A percentile compares a stretch with the other conserved stretches of the same genome.
These are phyloP conservation scores for Tetramorium simillimum DNA, from an alignment of 1,140 invertebrate species.

Conservation along the genomic window DNA sequence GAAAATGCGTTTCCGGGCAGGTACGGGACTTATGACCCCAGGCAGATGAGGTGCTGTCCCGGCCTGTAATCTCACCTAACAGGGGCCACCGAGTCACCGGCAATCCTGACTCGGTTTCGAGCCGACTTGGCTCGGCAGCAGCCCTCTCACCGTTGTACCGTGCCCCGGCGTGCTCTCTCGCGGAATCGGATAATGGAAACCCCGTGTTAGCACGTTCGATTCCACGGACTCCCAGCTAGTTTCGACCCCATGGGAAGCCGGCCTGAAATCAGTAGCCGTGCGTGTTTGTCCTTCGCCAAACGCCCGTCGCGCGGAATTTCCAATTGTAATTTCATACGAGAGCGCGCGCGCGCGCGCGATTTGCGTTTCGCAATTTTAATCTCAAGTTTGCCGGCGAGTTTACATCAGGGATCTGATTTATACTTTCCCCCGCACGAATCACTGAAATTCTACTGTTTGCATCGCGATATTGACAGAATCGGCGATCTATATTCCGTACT, in stretches of 20 bases:
- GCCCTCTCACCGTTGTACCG: slow-evolving; percentile 57
- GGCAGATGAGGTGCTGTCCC: slow-evolving; percentile 80
- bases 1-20: slow-evolving; percentile 80
- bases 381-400: not conserved
- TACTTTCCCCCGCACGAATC: not conserved
- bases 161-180: slow-evolving; percentile 26
- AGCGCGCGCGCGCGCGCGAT: slow-evolving; percentile 22
- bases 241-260: slow-evolving; percentile 56
- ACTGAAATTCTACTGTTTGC: not conserved
- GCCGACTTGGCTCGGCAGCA: slow-evolving; percentile 51
- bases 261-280: slow-evolving; percentile 36
- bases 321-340: slow-evolving; percentile 55
- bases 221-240: slow-evolving; percentile 42
- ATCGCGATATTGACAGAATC: not conserved
- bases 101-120: slow-evolving; percentile 75
- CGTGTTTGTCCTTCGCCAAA: slow-evolving; percentile 46
- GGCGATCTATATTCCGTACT: not conserved
- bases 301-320: slow-evolving; percentile 37
- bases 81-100: slow-evolving; percentile 72
- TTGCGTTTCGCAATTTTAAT: slow-evolving; percentile 49
- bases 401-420: not conserved
- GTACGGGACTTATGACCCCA: slow-evolving; percentile 79
- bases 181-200: slow-evolving; percentile 72
- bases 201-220: slow-evolving; percentile 69
- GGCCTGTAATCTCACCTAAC: slow-evolving; percentile 80